These are phyloP conservation scores for Enteromius thamalakanensis DNA, from an alignment of 2,797 vertebrate species.

Conservation along the genomic window DNA sequence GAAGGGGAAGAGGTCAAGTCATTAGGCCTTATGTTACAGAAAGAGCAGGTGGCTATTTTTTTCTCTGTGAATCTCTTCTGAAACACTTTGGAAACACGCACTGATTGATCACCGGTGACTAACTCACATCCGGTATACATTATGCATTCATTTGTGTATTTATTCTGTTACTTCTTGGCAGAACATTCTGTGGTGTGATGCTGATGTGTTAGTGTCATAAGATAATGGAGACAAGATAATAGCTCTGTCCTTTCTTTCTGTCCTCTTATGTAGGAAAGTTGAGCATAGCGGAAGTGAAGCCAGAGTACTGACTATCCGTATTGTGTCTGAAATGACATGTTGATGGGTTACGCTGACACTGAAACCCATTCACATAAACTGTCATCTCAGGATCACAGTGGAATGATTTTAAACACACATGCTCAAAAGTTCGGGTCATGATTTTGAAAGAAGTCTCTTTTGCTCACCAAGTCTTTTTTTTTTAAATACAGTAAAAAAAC, in stretches of 20 bases:
- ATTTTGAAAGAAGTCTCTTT: background rate
- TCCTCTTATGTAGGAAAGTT: background rate
- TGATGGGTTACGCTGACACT: constrained; percentile 36
- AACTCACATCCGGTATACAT: background rate
- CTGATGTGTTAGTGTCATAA: constrained; percentile 4
- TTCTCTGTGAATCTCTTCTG: background rate
- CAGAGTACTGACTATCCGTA: background rate
- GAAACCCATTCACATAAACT: background rate
- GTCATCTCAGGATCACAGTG: background rate
- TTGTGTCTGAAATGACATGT: constrained; percentile 41
- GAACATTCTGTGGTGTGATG: constrained; percentile 23
- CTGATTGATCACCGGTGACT: background rate
- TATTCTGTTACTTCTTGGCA: background rate
- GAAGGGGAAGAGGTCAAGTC: background rate
- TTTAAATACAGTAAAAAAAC: background rate
- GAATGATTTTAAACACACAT: background rate
- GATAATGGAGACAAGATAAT: constrained; percentile 10
- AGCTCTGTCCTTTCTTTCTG: constrained; percentile 11
- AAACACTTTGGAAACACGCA: background rate
- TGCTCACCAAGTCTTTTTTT: background rate
- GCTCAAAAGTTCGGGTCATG: background rate
- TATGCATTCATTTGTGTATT: constrained; percentile 9
- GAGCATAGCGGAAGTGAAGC: background rate
- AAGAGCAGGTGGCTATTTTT: constrained; percentile 1
- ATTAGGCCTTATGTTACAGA: background rate